Evolutionary conservation across 2,797 vertebrate species (phyloP).

Genomic region (Thaleichthys pacificus): DNA sequence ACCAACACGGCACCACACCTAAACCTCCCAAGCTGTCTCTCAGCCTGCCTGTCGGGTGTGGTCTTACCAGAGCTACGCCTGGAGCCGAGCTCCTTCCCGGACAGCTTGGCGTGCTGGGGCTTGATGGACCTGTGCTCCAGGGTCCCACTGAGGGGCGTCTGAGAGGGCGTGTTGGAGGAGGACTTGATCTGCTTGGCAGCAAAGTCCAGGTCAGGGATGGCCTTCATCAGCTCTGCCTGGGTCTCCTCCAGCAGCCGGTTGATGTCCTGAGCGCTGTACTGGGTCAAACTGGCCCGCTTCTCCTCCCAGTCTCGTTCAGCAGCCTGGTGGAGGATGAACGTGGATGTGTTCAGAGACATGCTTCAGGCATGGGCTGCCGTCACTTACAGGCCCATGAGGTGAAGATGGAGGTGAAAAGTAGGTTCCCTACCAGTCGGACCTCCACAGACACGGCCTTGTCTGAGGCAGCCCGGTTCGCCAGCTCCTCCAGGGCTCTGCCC

Average conservation of each 20-base stretch:
- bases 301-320: constrained; percentile 98
- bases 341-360: neutral
- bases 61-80: constrained; percentile 86
- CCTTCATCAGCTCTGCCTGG: constrained; percentile 96
- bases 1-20: neutral
- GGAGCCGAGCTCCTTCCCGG: constrained; percentile 84
- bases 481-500: constrained; percentile 82
- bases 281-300: constrained; percentile 91
- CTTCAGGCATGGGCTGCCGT: too few species aligned
- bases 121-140: constrained; percentile 87
- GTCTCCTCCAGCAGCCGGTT: constrained; percentile 97
- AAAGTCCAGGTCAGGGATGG: constrained; percentile 96
- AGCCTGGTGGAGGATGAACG: constrained; percentile 72
- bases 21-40: neutral
- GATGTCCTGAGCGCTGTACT: constrained; percentile 97
- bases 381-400: too few species aligned
- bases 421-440: constrained; percentile 80
- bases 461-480: constrained; percentile 78
- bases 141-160: constrained; percentile 45
- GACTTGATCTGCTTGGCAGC: constrained; percentile 89
- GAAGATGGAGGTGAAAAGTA: neutral
- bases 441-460: constrained; percentile 92
- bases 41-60: neutral
- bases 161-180: constrained; percentile 55
- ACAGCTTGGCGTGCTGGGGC: constrained; percentile 80